A percentile compares a stretch with the other conserved stretches of the same genome.
Conservation (phyloP, 2,888 invertebrate genomes). For the Neoaliturus tenellus region DNA sequence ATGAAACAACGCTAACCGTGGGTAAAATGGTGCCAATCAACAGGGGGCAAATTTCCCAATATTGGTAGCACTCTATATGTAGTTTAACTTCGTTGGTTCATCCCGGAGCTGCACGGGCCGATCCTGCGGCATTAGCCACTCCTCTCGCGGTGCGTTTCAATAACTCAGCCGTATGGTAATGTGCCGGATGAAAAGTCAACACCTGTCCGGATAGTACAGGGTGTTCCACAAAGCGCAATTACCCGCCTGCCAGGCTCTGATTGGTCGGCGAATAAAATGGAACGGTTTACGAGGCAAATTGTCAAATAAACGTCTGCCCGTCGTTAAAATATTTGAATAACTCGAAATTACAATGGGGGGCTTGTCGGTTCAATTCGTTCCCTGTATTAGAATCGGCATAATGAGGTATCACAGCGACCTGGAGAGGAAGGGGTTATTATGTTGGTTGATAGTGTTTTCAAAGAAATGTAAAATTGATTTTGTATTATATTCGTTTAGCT, state of each 20-base stretch:
- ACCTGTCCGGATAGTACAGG: not conserved
- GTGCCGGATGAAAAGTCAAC: slow-evolving; percentile 11
- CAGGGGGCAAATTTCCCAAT: too few relatives aligned
- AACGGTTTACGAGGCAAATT: slow-evolving; percentile 35
- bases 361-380: slow-evolving; percentile 2
- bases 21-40: too few relatives aligned
- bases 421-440: too few relatives aligned
- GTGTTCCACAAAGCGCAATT: slow-evolving; percentile 15
- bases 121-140: not conserved
- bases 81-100: too few relatives aligned
- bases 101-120: too few relatives aligned
- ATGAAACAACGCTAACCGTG: too few relatives aligned
- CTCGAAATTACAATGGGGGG: slow-evolving; percentile 21
- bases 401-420: not conserved
- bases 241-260: not conserved
- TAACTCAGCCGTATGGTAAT: slow-evolving; percentile 15
- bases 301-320: slow-evolving; percentile 32
- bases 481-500: too few relatives aligned
- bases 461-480: too few relatives aligned
- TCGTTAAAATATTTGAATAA: slow-evolving; percentile 41
- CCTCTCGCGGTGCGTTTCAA: not conserved
- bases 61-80: too few relatives aligned
- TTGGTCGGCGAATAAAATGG: slow-evolving; percentile 23
- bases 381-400: not conserved
- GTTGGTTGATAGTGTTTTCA: too few relatives aligned